Evolutionary conservation across 2,888 invertebrate genomes (phyloP).

Genomic region (Tinea trinotella): DNA sequence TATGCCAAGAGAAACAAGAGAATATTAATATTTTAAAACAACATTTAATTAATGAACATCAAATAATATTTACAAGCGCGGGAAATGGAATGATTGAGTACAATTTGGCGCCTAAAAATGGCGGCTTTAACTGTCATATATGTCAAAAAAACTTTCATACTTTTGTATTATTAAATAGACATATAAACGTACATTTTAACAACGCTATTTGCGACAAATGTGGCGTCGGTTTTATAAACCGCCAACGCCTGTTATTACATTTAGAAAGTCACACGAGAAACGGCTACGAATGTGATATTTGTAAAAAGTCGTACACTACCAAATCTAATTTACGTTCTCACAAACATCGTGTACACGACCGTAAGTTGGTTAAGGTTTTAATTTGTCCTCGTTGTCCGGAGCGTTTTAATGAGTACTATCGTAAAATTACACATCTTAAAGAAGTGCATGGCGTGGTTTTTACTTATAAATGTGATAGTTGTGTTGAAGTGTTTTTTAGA

Average conservation of each 20-base stretch:
- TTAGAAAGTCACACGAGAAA: slow-evolving; percentile 34
- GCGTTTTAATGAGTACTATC: slow-evolving; percentile 42
- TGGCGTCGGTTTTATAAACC: slow-evolving; percentile 40
- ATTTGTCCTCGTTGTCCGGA: slow-evolving; percentile 37
- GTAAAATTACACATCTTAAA: slow-evolving; percentile 38
- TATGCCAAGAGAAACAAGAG: slow-evolving; percentile 28
- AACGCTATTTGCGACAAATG: slow-evolving; percentile 48
- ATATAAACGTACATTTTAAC: slow-evolving; percentile 41
- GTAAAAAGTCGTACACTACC: slow-evolving; percentile 49
- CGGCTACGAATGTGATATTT: slow-evolving; percentile 38
- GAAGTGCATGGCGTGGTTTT: slow-evolving; percentile 36
- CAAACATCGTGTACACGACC: slow-evolving; percentile 42
- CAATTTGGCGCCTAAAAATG: slow-evolving; percentile 33
- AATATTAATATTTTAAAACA: slow-evolving; percentile 31
- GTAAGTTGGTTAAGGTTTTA: slow-evolving; percentile 31
- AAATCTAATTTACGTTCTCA: slow-evolving; percentile 55
- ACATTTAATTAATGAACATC: slow-evolving; percentile 35
- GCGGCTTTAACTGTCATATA: slow-evolving; percentile 35
- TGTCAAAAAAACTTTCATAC: slow-evolving; percentile 34
- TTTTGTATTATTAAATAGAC: slow-evolving; percentile 36
- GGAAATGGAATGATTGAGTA: slow-evolving; percentile 45
- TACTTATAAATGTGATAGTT: slow-evolving; percentile 36
- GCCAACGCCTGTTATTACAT: slow-evolving; percentile 37
- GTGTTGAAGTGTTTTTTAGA: slow-evolving; percentile 32
- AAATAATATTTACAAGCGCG: slow-evolving; percentile 30